Evolutionary conservation across 2,888 invertebrate species (phyloP).

Genomic region (Argyresthia goedartella): DNA sequence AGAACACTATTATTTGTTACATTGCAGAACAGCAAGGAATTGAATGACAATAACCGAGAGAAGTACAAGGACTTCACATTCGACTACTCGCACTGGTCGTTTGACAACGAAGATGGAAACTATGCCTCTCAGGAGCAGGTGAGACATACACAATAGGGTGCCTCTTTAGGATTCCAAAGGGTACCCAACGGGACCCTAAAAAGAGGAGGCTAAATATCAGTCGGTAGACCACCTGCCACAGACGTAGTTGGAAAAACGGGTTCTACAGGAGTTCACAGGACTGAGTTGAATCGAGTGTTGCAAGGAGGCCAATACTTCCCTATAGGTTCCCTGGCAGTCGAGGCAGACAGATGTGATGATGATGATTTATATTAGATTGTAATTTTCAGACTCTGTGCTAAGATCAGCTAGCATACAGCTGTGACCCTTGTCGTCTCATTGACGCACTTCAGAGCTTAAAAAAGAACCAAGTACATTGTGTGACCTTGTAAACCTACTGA

Average conservation of each 20-base stretch:
- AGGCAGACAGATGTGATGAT: too few relatives aligned
- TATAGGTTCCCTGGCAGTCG: too few relatives aligned
- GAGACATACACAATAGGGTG: slow-evolving; percentile 75
- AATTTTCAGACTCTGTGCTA: too few relatives aligned
- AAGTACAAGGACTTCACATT: slow-evolving; percentile 89
- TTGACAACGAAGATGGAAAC: slow-evolving; percentile 75
- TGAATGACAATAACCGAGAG: slow-evolving; percentile 69
- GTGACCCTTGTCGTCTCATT: too few relatives aligned
- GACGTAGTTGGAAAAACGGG: neutral
- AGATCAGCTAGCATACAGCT: too few relatives aligned
- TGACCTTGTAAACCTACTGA: too few relatives aligned
- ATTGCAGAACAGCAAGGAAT: slow-evolving; percentile 65
- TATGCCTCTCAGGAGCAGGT: slow-evolving; percentile 88
- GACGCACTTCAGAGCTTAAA: too few relatives aligned
- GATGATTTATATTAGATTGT: too few relatives aligned
- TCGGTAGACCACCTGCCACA: neutral
- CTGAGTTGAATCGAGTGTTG: too few relatives aligned
- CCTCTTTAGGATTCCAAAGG: slow-evolving; percentile 38
- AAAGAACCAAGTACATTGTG: too few relatives aligned
- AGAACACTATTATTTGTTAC: too few relatives aligned
- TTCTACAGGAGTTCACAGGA: neutral
- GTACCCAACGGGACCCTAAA: neutral
- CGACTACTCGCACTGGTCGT: slow-evolving; percentile 92
- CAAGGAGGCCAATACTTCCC: too few relatives aligned
- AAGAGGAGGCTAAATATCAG: neutral